Conservation (phyloP, 2,888 invertebrate species). For the Melanostoma scalare region DNA sequence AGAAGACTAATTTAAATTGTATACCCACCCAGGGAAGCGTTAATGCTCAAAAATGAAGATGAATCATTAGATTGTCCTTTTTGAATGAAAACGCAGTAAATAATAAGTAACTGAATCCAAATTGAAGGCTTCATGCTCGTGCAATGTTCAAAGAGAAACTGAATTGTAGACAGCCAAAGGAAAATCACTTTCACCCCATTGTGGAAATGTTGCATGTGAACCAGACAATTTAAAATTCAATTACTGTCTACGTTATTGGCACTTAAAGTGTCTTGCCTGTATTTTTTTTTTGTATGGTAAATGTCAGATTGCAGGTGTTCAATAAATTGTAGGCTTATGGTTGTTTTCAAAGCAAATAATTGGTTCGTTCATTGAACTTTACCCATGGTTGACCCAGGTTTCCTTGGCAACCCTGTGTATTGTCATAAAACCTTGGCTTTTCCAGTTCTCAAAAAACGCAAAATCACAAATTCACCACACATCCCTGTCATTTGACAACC, state of each 20-base stretch:
- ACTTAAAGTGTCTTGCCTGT: slow-evolving; percentile 32
- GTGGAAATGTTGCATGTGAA: slow-evolving; percentile 41
- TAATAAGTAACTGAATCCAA: background rate
- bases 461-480: no score
- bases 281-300: slow-evolving; percentile 1
- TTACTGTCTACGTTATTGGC: slow-evolving; percentile 54
- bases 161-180: background rate
- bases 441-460: no score
- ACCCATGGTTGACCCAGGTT: no score
- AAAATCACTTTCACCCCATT: slow-evolving; percentile 9
- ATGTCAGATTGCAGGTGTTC: slow-evolving; percentile 42
- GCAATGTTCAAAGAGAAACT: slow-evolving; percentile 40
- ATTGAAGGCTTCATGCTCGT: slow-evolving; percentile 44
- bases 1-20: background rate
- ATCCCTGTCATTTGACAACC: no score
- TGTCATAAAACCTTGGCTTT: no score
- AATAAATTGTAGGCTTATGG: background rate
- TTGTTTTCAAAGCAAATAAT: background rate
- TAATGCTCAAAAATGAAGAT: slow-evolving; percentile 88
- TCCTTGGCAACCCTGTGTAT: no score
- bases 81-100: slow-evolving; percentile 14
- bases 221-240: slow-evolving; percentile 51
- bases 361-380: background rate
- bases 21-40: slow-evolving; percentile 87
- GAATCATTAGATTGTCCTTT: slow-evolving; percentile 83